Base-by-base conservation (phyloP, 2,113 vertebrate genomes). In the Forbesichthys papilliferus region DNA sequence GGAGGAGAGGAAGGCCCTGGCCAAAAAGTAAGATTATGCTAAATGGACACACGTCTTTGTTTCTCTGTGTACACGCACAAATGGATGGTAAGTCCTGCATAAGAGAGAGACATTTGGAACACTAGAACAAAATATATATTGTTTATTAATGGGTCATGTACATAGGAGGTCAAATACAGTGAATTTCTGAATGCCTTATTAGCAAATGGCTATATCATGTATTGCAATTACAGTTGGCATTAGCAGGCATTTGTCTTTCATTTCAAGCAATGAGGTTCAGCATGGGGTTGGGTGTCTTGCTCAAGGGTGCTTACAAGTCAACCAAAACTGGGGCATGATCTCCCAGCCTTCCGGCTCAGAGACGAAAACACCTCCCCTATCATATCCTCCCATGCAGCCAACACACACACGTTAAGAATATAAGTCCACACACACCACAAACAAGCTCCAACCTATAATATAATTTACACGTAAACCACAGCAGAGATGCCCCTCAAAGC, bases 1-100 rank as follows among this genome's bases (percentile, higher is more conserved):
- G 13, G 97, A 98, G 68, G 98, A 99, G 86, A 95, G 97, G 86
- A 94, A 89, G 92, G 88, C 95, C 10, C 95, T 99, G 56, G 98
- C 97, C 83, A 99, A 96, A 93, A 98, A 96, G 98, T 99, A 95
- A 93, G 96, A 83, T 79, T 69, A 16, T 62, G 48, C 3, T 65
- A 27, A 48, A 80, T 71, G 36, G 63, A 67, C 79, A 34, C 57
- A 13, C 16, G 70, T 59, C 27, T 3, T 71, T 27, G 69, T 74
- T 61, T 49, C 42, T 57, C 61, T 68, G 34, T 53, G 53, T 20
- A 61, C 54, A 10, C 8, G 33, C 11, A n/a, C 46, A 14, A 58
- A 10, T 61, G 62, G 36, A 34, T 13, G 16, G 55, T 68, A 57
- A 68, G 49, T 68, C 18, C 6, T 61, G 64, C 7, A 71, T 51